Percentiles rank a stretch among this genome's conserved stretches.
Conservation (phyloP, 2,113 vertebrate genomes). For the Rallus limicola region DNA sequence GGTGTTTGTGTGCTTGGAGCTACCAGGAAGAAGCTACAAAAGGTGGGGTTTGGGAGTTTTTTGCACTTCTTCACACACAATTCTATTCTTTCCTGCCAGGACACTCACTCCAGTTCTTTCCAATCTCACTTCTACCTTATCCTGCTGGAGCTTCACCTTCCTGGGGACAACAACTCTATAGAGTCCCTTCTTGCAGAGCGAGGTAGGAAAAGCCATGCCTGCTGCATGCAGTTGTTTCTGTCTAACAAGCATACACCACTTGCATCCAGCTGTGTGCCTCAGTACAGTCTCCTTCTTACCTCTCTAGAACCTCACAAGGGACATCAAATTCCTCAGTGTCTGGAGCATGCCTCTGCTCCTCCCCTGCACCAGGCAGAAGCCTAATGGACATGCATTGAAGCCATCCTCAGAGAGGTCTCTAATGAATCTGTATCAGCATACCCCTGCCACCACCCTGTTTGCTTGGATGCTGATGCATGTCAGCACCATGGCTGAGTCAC, state of each 20-base stretch:
- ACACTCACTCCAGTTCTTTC: not conserved
- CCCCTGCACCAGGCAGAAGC: not conserved
- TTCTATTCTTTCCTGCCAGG: not conserved
- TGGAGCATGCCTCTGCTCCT: not conserved
- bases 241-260: fast-evolving
- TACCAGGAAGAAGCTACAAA: not conserved
- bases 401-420: not conserved
- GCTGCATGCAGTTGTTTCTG: no score
- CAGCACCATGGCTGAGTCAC: fast-evolving
- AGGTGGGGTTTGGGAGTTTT: fast-evolving
- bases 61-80: not conserved
- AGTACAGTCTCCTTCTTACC: not conserved
- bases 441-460: not conserved
- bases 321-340: not conserved
- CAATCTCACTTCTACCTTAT: not conserved
- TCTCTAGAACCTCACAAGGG: not conserved
- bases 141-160: not conserved
- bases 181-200: not conserved
- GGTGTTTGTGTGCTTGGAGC: not conserved
- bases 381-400: not conserved
- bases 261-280: not conserved
- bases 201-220: not conserved
- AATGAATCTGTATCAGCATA: not conserved
- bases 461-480: not conserved
- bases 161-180: not conserved